phyloP scores from a whole-genome alignment of 2,888 invertebrate species.

The Drosophila formosana region DNA sequence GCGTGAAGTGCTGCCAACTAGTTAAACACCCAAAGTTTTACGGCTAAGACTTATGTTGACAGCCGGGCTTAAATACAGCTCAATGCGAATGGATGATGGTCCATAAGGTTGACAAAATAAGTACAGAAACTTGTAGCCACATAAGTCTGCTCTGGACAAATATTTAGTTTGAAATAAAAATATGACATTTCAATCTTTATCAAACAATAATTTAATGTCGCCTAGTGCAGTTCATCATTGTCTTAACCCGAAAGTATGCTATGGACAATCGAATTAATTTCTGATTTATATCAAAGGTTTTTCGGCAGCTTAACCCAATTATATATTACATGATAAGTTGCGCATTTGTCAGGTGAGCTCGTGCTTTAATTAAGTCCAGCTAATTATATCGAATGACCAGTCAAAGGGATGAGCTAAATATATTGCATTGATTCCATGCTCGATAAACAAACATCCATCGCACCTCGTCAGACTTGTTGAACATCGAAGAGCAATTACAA shows the following conservation, averaged over 20 bases:
- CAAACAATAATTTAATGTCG: background rate
- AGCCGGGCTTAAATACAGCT: slow-evolving; percentile 40
- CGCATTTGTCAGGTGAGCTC: slow-evolving; percentile 22
- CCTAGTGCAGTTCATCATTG: background rate
- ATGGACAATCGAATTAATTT: too few species aligned
- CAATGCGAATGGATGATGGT: background rate
- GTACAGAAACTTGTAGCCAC: background rate
- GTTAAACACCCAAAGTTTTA: slow-evolving; percentile 36
- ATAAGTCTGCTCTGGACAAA: background rate
- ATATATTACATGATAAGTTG: background rate
- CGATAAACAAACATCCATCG: background rate
- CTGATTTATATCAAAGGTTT: too few species aligned
- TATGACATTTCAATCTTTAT: background rate
- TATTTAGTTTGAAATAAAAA: background rate
- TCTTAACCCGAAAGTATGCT: too few species aligned
- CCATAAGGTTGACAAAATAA: background rate
- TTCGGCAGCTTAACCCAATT: too few species aligned
- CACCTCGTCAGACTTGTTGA: slow-evolving; percentile 3
- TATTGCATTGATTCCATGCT: background rate
- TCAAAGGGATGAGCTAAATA: background rate
- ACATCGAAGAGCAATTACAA: slow-evolving; percentile 3
- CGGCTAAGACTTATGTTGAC: slow-evolving; percentile 38
- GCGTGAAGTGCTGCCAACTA: slow-evolving; percentile 28
- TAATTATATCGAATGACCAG: slow-evolving; percentile 4
- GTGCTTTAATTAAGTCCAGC: background rate